phyloP scores from a whole-genome alignment of 2,113 vertebrate species.

The Ellobius talpinus region DNA sequence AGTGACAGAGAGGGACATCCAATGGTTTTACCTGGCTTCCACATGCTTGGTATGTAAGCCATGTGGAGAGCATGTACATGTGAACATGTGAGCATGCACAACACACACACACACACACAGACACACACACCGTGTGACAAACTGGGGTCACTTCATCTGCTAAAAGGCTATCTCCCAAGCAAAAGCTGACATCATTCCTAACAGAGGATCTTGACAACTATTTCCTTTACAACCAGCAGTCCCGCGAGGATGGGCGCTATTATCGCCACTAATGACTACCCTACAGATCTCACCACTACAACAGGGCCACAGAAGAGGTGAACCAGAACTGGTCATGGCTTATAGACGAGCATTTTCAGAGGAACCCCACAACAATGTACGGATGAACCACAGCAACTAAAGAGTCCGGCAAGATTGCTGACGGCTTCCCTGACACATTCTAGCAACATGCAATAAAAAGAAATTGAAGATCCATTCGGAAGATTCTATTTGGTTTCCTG shows the following conservation, averaged over 20 bases:
- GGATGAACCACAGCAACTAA: background rate
- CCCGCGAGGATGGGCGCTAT: background rate
- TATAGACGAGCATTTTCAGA: background rate
- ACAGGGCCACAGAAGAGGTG: background rate
- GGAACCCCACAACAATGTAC: background rate
- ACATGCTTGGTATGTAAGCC: background rate
- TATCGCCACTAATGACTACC: background rate
- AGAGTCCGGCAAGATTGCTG: background rate
- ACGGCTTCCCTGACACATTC: background rate
- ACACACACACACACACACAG: background rate
- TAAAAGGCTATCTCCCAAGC: background rate
- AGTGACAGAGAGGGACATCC: too few species aligned
- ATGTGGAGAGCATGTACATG: background rate
- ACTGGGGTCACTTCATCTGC: background rate
- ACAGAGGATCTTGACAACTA: background rate
- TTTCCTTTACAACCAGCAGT: constrained; percentile 6
- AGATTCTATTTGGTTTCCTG: constrained; percentile 11
- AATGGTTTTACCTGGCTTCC: background rate
- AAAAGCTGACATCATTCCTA: background rate
- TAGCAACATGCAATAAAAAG: background rate
- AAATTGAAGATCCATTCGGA: background rate
- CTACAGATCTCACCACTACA: background rate
- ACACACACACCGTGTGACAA: background rate
- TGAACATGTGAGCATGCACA: background rate
- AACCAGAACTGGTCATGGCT: background rate